phyloP scores from a whole-genome alignment of 2,797 vertebrate species.

The Danio tinwini region DNA sequence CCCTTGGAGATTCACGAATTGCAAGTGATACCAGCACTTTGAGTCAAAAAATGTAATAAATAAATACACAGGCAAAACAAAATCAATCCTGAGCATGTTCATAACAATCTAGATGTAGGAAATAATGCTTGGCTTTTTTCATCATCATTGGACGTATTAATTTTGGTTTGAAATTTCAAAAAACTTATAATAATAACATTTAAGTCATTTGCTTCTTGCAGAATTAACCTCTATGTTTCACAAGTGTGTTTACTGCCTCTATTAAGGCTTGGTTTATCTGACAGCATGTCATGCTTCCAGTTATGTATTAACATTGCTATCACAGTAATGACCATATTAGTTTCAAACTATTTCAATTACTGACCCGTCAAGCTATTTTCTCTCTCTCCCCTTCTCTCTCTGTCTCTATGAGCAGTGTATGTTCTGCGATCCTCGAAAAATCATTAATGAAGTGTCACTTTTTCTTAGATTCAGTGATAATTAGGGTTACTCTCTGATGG shows the following conservation, averaged over 20 bases:
- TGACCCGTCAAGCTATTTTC: constrained; percentile 32
- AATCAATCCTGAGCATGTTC: too few species aligned
- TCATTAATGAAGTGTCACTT: constrained; percentile 43
- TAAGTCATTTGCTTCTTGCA: not conserved
- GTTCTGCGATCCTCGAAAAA: constrained; percentile 14
- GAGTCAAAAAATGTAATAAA: too few species aligned
- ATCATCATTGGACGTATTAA: too few species aligned
- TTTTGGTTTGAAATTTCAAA: too few species aligned
- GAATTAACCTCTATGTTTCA: constrained; percentile 24
- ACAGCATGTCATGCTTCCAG: constrained; percentile 2
- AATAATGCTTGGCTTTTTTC: too few species aligned
- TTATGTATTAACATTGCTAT: constrained; percentile 38
- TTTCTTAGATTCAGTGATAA: constrained; percentile 30
- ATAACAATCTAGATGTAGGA: too few species aligned
- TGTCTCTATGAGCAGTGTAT: not conserved
- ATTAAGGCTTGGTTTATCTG: constrained; percentile 19
- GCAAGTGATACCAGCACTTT: too few species aligned
- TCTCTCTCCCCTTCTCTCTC: not conserved
- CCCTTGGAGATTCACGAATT: too few species aligned
- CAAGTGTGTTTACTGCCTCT: constrained; percentile 15
- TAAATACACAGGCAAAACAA: too few species aligned
- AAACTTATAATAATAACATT: not conserved
- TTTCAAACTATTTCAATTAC: constrained; percentile 65
- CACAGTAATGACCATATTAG: constrained; percentile 75
- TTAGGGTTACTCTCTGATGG: constrained; percentile 13